Conservation (phyloP, 1,140 invertebrate species). For the Armadillidium nasatum region DNA sequence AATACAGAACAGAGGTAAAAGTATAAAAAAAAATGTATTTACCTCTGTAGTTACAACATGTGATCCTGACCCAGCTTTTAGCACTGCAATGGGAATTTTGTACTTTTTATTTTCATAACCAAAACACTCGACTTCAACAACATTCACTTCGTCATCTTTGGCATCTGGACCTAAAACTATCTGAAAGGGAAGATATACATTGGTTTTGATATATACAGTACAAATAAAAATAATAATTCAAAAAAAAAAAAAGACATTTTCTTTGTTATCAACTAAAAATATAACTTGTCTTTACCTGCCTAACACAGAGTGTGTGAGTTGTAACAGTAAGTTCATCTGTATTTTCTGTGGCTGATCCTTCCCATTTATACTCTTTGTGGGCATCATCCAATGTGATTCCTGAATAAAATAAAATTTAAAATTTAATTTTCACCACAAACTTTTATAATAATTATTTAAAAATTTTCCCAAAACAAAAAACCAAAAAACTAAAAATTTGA, state of each 20-base stretch:
- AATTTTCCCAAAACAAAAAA: too few relatives aligned
- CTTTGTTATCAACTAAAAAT: too few relatives aligned
- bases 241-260: too few relatives aligned
- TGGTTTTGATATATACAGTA: too few relatives aligned
- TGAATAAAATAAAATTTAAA: neutral
- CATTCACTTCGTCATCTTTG: slow-evolving; percentile 10
- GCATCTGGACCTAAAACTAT: slow-evolving; percentile 2
- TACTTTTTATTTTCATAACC: slow-evolving; percentile 14
- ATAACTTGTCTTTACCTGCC: neutral
- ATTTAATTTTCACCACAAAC: neutral
- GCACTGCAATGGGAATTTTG: slow-evolving; percentile 1
- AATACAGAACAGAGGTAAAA: too few relatives aligned
- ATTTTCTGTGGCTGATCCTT: slow-evolving; percentile 12
- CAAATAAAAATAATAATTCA: too few relatives aligned
- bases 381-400: neutral
- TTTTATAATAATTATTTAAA: too few relatives aligned
- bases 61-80: slow-evolving; percentile 1
- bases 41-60: neutral
- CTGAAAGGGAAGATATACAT: neutral
- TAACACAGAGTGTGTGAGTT: slow-evolving; percentile 11
- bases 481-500: too few relatives aligned
- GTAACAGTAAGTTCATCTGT: slow-evolving; percentile 12
- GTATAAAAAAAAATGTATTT: neutral
- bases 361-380: slow-evolving; percentile 7
- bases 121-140: slow-evolving; percentile 14